Evolutionary conservation across 2,888 invertebrate genomes (phyloP), one percentile per base, ranked within the genome.

Genomic region (Hoplodrina ambigua): DNA sequence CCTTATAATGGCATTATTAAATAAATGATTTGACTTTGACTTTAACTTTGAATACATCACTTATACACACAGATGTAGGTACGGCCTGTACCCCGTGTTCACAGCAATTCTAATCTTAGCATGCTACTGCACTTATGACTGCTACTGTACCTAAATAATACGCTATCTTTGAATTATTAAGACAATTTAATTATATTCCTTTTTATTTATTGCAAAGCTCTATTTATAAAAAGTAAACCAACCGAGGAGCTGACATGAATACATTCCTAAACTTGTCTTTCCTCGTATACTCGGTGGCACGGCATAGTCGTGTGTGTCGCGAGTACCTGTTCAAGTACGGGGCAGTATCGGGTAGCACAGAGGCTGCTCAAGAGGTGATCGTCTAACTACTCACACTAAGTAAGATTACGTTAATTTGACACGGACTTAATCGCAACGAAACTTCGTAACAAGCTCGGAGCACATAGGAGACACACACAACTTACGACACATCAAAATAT

Each of bases 371-470:
- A 76, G 67, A 64, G 67, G 77, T 55, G 77, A 76, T 60, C 55
- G 77, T 61, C 60, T 80, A 80, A 81, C 72, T 76, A 72, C 67
- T 50, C 55, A 59, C 71, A 53, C 78, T 77, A 81, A 81, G 62
- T 59, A 72, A 81, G 73, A 79, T 79, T 72, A 77, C 63, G 68
- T 81, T 81, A 79, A 79, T 81, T 79, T 72, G 63, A 81, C 73
- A 81, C 73, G 69, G 53, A 58, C 55, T 77, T 79, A 69, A 78
- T 77, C 63, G 49, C 76, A 50, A 17, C 53, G 52, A 49, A 81
- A 71, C 60, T 81, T 66, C 17, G 54, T 58, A 69, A 72, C 78
- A 57, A 77, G 72, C 72, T 61, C 50, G n/a, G 67, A 70, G 80
- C 67, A 75, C 49, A 65, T 67, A 63, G 55, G 68, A 52, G 68